phyloP scores from a whole-genome alignment of 1,140 invertebrate species.

The Leptopilina clavipes region DNA sequence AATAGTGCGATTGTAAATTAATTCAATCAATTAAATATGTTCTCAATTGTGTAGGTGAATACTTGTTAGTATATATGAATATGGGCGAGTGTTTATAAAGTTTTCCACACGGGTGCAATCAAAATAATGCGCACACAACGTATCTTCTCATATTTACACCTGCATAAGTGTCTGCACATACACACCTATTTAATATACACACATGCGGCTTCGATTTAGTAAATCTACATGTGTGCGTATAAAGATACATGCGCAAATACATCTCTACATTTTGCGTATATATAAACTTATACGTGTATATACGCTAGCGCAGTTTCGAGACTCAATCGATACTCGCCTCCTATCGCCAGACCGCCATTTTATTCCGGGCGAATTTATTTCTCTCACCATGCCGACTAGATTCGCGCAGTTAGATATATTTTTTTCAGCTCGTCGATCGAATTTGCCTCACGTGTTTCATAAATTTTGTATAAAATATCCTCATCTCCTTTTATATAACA shows the following conservation, averaged over 20 bases:
- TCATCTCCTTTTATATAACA: conserved; percentile 2
- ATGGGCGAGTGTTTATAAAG: background rate
- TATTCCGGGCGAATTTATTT: conserved; percentile 62
- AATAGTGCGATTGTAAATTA: conserved; percentile 53
- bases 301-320: conserved; percentile 50
- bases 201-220: background rate
- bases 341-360: conserved; percentile 66
- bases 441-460: conserved; percentile 27
- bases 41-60: conserved; percentile 47
- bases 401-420: conserved; percentile 35
- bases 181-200: background rate
- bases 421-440: conserved; percentile 20
- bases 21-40: conserved; percentile 67
- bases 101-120: conserved; percentile 44
- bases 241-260: conserved; percentile 42
- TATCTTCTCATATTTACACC: conserved; percentile 46
- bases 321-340: conserved; percentile 69
- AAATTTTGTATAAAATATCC: background rate
- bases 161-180: conserved; percentile 34
- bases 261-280: too few relatives aligned
- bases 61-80: conserved; percentile 38
- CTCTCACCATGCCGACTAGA: conserved; percentile 43
- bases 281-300: conserved; percentile 42
- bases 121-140: conserved; percentile 46
- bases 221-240: background rate